A percentile compares a stretch with the other conserved stretches of the same genome.
Evolutionary conservation across 2,797 vertebrate species (phyloP).

Genomic region (Parotocinclus haroldoi): DNA sequence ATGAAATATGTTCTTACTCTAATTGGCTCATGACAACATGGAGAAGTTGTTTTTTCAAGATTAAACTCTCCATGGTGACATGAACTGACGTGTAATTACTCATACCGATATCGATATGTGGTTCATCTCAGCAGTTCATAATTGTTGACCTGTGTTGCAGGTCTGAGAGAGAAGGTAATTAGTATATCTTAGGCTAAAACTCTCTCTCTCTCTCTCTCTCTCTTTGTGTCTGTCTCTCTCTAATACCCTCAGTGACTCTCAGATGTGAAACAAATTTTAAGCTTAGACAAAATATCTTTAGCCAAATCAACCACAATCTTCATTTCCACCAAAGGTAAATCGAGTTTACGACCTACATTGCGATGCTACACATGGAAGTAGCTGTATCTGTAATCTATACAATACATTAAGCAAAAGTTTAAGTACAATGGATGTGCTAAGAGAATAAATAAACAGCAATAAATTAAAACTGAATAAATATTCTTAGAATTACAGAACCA

Average conservation of each 20-base stretch:
- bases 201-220: no score
- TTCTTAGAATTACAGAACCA: constrained; percentile 56
- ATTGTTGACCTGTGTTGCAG: neutral
- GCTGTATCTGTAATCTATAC: constrained; percentile 38
- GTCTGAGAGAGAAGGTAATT: no score
- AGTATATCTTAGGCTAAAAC: no score
- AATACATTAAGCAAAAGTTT: constrained; percentile 45
- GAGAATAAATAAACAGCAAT: constrained; percentile 68
- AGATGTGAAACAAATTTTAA: constrained; percentile 61
- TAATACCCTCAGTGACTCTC: constrained; percentile 61
- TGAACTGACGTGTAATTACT: no score
- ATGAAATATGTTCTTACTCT: neutral
- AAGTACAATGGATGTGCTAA: constrained; percentile 63
- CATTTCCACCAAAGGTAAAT: constrained; percentile 72
- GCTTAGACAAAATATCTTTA: constrained; percentile 48
- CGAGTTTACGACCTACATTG: constrained; percentile 36
- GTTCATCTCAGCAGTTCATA: constrained; percentile 38
- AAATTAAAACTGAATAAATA: constrained; percentile 62
- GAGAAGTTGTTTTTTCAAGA: constrained; percentile 24
- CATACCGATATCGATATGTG: constrained; percentile 59
- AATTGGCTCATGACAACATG: constrained; percentile 39
- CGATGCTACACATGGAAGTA: constrained; percentile 37
- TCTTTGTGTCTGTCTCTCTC: no score
- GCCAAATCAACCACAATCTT: constrained; percentile 66
- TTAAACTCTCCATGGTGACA: constrained; percentile 26